Evolutionary conservation across 2,888 invertebrate species (phyloP).

Genomic region (Heliconius hortense): DNA sequence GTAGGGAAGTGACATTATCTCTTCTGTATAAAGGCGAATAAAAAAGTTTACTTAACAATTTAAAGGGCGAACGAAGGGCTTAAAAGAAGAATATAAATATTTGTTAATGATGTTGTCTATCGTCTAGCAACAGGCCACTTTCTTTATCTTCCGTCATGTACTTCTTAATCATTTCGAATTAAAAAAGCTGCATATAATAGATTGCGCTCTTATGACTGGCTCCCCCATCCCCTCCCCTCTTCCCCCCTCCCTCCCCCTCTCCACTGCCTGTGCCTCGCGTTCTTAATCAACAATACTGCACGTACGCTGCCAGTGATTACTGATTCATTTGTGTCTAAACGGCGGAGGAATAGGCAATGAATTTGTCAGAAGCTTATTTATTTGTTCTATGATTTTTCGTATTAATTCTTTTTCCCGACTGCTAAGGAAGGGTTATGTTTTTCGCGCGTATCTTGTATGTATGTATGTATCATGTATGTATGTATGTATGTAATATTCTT

Average conservation of each 20-base stretch:
- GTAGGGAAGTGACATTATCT: too few species aligned
- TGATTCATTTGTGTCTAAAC: slow-evolving; percentile 18
- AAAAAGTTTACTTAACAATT: too few species aligned
- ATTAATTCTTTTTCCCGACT: background rate
- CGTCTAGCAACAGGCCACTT: background rate
- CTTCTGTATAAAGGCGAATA: too few species aligned
- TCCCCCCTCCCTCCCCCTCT: background rate
- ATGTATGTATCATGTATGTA: too few species aligned
- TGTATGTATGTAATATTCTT: too few species aligned
- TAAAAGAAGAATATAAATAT: too few species aligned
- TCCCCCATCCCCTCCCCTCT: background rate
- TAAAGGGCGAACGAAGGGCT: too few species aligned
- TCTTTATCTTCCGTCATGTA: background rate
- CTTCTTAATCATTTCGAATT: background rate
- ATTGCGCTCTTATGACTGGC: background rate
- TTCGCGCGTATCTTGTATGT: too few species aligned
- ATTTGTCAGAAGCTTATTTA: background rate
- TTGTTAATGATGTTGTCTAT: background rate
- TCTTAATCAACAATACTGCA: slow-evolving; percentile 21
- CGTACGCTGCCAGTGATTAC: slow-evolving; percentile 20
- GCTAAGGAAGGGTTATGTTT: too few species aligned
- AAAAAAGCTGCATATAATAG: slow-evolving; percentile 4
- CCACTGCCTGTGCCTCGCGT: background rate
- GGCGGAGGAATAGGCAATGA: background rate
- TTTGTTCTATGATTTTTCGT: too few species aligned